Percentiles rank a stretch among this genome's conserved stretches.
These are phyloP conservation scores for Syngnathus typhle DNA, from an alignment of 2,113 vertebrate genomes.

Conservation along the genomic window DNA sequence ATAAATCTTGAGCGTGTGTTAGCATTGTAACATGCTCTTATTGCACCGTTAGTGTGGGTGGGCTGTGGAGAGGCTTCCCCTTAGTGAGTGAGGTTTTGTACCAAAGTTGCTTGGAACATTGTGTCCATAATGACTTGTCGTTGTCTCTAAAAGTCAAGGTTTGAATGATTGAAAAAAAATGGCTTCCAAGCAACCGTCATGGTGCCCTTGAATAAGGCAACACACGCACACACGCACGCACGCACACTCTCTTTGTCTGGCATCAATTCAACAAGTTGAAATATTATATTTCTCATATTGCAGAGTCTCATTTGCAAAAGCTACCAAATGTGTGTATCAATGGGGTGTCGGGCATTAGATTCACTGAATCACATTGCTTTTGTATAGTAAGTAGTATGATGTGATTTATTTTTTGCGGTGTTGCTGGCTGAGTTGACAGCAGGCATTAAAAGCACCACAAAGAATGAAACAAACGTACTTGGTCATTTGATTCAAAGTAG, in stretches of 20 bases:
- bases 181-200: neutral
- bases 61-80: neutral
- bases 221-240: too few relatives aligned
- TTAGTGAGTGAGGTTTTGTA: neutral
- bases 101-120: too few relatives aligned
- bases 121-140: neutral
- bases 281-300: too few relatives aligned
- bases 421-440: neutral
- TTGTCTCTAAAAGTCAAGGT: neutral
- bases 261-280: too few relatives aligned
- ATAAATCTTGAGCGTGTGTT: neutral
- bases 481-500: neutral
- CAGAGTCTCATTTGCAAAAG: neutral
- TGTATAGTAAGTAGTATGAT: neutral
- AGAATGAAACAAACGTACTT: neutral
- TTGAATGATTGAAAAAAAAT: neutral
- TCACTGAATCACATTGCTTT: neutral
- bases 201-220: too few relatives aligned
- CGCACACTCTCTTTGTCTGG: too few relatives aligned
- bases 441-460: neutral
- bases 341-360: neutral
- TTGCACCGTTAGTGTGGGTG: neutral
- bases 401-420: neutral
- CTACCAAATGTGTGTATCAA: neutral
- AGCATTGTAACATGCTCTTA: neutral